phyloP scores from a whole-genome alignment of 2,797 vertebrate genomes.

The Typhlichthys eigenmanni region DNA sequence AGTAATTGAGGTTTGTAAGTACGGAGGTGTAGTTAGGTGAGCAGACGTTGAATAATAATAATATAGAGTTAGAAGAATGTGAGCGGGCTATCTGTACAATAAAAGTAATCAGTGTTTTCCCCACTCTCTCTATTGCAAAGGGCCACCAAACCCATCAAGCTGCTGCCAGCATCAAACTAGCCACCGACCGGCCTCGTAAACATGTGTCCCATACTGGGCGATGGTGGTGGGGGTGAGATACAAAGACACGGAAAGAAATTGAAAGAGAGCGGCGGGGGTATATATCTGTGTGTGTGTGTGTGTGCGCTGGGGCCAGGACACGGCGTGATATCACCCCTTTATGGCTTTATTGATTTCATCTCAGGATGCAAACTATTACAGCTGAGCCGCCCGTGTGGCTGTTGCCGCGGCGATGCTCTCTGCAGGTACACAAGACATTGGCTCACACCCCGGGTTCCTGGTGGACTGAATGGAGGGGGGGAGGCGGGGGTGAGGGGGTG shows the following conservation, averaged over 20 bases:
- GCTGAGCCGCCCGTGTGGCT: slow-evolving; percentile 65
- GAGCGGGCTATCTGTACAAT: too few relatives aligned
- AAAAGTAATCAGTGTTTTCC: slow-evolving; percentile 35
- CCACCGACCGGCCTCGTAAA: slow-evolving; percentile 63
- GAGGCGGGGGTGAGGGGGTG: slow-evolving; percentile 12
- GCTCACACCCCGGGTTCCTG: slow-evolving; percentile 63
- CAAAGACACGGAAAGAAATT: neutral
- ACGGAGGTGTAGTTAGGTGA: too few relatives aligned
- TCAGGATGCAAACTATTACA: slow-evolving; percentile 82
- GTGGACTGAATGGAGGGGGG: slow-evolving; percentile 42
- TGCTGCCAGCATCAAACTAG: slow-evolving; percentile 40
- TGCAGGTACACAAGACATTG: slow-evolving; percentile 69
- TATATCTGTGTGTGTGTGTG: slow-evolving; percentile 9
- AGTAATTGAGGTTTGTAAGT: too few relatives aligned
- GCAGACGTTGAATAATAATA: too few relatives aligned
- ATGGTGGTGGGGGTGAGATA: neutral
- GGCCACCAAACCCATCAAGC: slow-evolving; percentile 61
- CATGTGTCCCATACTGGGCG: slow-evolving; percentile 43
- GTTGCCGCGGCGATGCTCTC: slow-evolving; percentile 73
- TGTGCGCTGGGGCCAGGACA: slow-evolving; percentile 54
- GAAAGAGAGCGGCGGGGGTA: slow-evolving; percentile 2
- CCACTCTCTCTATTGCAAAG: slow-evolving; percentile 46
- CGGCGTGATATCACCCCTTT: slow-evolving; percentile 81
- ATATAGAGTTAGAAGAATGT: too few relatives aligned
- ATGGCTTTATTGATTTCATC: slow-evolving; percentile 84